Evolutionary conservation across 2,888 invertebrate genomes (phyloP), one percentile per base, ranked within the genome.

Genomic region (Philereme vetulata): DNA sequence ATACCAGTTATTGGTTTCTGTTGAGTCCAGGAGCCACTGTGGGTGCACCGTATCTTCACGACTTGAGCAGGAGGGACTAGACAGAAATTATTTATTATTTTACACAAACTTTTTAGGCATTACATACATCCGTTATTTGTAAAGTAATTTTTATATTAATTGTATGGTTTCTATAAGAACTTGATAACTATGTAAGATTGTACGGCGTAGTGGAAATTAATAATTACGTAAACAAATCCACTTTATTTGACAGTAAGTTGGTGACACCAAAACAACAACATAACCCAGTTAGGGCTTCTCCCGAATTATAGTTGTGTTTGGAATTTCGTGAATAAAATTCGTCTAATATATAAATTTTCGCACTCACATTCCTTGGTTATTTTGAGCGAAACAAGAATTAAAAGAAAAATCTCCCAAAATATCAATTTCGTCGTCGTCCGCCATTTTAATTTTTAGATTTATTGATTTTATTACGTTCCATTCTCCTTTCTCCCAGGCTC

Each of bases 401-500:
- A 95, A 93, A 66, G 93, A 94, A 82, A 95, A 95, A 89, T 95
- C 95, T 66, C 95, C 95, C 72, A 95, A 89, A 78, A 95, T 90
- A 87, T 96, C 95, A 78, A 95, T 94, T 88, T 95, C 95, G 70
- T 95, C 95, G 56, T 95, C 95, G 70, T 95, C 95, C 73, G 94
- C 94, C 94, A 95, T 95, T 74, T 83, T 86, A 21, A 95, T 95
- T 74, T 38, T 38, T 6, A 4, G 6, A 38, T 38, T 38, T 38
- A 38, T 21, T 21, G 21, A 21, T 38, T 4, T 6, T 38, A 38
- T 38, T 6, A 51, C 50, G 45, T 33, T 56, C 4, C 51, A 4
- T 56, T 44, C 45, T 36, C 4, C 10, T 21, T 0, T 10, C 11
- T 46, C 35, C 21, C 21, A 21, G 21, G 21, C 21, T 21, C 21